Evolutionary conservation across 2,113 vertebrate species (phyloP).

Genomic region (Ramphastos sulfuratus): DNA sequence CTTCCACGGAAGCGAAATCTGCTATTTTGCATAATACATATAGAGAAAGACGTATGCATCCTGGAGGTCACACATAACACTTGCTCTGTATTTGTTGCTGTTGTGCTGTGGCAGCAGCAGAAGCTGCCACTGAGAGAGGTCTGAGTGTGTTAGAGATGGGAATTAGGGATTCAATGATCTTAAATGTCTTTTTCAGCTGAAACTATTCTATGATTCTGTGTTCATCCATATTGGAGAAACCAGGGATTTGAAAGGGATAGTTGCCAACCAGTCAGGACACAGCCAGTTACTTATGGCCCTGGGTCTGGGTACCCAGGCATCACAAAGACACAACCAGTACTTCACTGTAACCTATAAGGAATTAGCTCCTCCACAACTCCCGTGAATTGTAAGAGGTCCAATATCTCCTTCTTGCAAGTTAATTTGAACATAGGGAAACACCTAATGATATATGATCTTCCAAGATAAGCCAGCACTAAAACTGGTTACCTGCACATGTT

Average conservation of each 20-base stretch:
- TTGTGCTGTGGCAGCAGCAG: background rate
- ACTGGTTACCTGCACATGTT: background rate
- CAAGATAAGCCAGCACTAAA: background rate
- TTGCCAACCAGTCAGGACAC: background rate
- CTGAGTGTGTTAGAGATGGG: background rate
- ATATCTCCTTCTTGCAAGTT: background rate
- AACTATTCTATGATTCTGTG: too few species aligned
- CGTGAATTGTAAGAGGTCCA: background rate
- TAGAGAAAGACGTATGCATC: rapidly evolving
- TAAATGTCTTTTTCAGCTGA: too few species aligned
- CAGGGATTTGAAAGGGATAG: background rate
- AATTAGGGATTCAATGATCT: too few species aligned
- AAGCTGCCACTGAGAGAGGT: background rate
- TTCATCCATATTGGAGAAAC: background rate
- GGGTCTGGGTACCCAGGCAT: background rate
- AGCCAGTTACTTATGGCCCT: background rate
- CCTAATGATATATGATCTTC: background rate
- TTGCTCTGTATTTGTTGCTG: background rate
- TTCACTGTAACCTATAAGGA: background rate
- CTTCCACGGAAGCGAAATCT: background rate
- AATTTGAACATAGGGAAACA: background rate
- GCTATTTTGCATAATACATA: background rate
- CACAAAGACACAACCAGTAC: background rate
- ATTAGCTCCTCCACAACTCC: background rate
- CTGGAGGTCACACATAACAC: background rate